A percentile compares a stretch with the other conserved stretches of the same genome.
Conservation (phyloP, 2,888 invertebrate species). For the Drosophila fungiperda region DNA sequence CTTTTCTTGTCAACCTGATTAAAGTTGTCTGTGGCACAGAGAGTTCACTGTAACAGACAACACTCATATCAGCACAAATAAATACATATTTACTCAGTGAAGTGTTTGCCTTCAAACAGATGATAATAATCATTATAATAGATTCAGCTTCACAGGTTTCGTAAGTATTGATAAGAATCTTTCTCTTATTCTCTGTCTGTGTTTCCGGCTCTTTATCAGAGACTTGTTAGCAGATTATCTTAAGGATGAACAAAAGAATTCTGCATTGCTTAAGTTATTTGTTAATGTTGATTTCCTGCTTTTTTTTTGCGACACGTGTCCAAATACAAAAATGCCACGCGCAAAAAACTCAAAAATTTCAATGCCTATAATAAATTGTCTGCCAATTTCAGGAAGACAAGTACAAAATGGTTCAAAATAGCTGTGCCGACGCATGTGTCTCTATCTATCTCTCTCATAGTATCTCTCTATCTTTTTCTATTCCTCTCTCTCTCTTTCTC, state of each 20-base stretch:
- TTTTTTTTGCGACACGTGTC: conserved; percentile 39
- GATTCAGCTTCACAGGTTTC: conserved; percentile 8
- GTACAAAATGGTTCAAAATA: conserved; percentile 27
- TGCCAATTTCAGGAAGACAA: conserved; percentile 13
- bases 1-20: too few relatives aligned
- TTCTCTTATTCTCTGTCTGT: neutral
- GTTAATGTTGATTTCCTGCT: conserved; percentile 7
- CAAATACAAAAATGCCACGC: neutral
- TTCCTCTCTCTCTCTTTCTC: neutral
- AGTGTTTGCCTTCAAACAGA: conserved; percentile 28
- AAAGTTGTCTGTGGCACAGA: neutral
- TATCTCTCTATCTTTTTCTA: too few relatives aligned
- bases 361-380: conserved; percentile 13
- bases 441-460: neutral
- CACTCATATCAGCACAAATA: conserved; percentile 11
- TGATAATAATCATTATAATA: conserved; percentile 21
- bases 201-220: neutral
- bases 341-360: conserved; percentile 35
- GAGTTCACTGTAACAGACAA: conserved; percentile 8
- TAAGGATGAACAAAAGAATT: conserved; percentile 22
- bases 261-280: neutral
- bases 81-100: conserved; percentile 5
- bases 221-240: neutral
- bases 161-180: conserved; percentile 30
- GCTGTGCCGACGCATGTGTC: conserved; percentile 15